Base-by-base conservation (phyloP, 2,888 invertebrate genomes). In the Resseliella maxima region DNA sequence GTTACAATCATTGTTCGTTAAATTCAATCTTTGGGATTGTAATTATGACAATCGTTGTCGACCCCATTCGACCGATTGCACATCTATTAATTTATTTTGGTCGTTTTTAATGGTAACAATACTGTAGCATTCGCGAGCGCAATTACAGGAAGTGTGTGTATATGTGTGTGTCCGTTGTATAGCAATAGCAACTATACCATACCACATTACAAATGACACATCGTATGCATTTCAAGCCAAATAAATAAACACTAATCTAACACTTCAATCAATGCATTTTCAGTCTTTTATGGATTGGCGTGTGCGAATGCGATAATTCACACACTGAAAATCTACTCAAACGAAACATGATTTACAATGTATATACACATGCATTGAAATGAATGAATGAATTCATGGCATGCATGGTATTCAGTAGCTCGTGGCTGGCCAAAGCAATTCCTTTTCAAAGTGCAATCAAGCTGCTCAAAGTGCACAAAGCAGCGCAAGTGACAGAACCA, bases 231-330 rank as follows among this genome's bases (percentile, higher is more conserved):
- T 59, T 59, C 59, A 24, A 59, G 59, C 59, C 59, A 24, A 59
- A 59, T 59, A 59, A 59, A 59, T 59, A 59, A 59, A 59, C 59
- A 59, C 59, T 59, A 59, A 59, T 59, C 59, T 24, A 59, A 59
- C 59, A 59, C 59, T 59, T 59, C 59, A 59, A 59, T 59, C 59
- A 59, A 59, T 59, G 59, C 59, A 59, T 59, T 59, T 59, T n/a
- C 24, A 59, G 59, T 59, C 59, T 59, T 59, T 59, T 59, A 59
- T 59, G 59, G 59, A 59, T 59, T 59, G 59, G 59, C 59, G 59
- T 59, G 59, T 59, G 59, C 59, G 59, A 59, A 24, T 59, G 59
- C 24, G 59, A 59, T 59, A 59, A 59, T 59, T 59, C 59, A 59
- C 24, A 59, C 59, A n/a, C n/a, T n/a, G 5, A 59, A 50, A 50